A percentile compares a stretch with the other conserved stretches of the same genome.
Evolutionary conservation across 1,140 invertebrate species (phyloP).

Genomic region (Araneus ventricosus): DNA sequence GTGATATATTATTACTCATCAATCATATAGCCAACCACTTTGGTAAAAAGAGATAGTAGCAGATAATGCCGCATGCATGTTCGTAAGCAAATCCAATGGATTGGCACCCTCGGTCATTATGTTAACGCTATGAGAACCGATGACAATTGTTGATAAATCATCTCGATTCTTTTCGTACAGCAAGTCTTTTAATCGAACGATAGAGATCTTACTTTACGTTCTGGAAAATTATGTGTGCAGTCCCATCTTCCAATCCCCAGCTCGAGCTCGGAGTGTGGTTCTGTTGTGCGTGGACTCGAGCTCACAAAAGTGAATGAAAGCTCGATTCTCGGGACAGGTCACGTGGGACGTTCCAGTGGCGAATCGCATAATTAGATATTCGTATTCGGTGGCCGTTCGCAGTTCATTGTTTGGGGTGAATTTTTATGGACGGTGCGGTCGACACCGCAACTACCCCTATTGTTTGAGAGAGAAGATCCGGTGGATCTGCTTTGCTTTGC

Average conservation of each 20-base stretch:
- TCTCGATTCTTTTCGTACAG: not conserved
- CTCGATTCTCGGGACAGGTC: constrained; percentile 51
- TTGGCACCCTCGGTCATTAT: not conserved
- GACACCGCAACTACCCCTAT: constrained; percentile 70
- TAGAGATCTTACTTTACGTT: not conserved
- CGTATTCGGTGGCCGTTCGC: constrained; percentile 70
- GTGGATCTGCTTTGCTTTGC: constrained; percentile 15
- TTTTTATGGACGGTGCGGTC: constrained; percentile 73
- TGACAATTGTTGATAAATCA: constrained; percentile 14
- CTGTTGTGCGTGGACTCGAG: not conserved
- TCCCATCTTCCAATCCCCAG: not conserved
- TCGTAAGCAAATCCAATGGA: not conserved
- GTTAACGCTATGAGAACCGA: not conserved
- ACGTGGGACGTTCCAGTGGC: constrained; percentile 67
- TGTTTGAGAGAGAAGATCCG: constrained; percentile 65
- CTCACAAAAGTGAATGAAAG: constrained; percentile 18
- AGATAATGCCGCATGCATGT: not conserved
- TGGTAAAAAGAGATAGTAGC: not conserved
- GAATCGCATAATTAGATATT: constrained; percentile 71
- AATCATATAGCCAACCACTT: not conserved
- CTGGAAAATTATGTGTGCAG: not conserved
- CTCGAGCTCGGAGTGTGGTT: not conserved
- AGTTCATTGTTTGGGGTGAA: constrained; percentile 73
- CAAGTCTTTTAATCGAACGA: not conserved
- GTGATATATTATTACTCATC: not conserved